Conservation (phyloP, 2,113 vertebrate genomes). For the Poeciliopsis turrubarensis region DNA sequence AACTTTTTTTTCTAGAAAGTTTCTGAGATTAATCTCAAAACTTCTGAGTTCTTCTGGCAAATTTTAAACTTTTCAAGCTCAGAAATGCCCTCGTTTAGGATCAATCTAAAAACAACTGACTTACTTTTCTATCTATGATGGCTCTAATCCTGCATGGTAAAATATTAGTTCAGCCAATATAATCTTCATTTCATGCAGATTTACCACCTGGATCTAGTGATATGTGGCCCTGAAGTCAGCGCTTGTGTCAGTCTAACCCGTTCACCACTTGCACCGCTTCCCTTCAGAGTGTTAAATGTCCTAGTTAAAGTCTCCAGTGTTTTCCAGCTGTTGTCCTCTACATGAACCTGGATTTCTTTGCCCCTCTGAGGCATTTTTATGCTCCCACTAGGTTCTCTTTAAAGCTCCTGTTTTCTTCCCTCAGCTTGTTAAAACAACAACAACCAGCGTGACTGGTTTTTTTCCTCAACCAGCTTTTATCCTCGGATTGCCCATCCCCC, state of each 20-base stretch:
- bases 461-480: constrained; percentile 3
- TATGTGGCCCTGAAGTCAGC: constrained; percentile 8
- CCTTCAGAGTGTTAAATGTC: constrained; percentile 15
- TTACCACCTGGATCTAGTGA: not conserved
- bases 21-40: too few relatives aligned
- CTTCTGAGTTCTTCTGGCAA: too few relatives aligned
- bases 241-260: constrained; percentile 16
- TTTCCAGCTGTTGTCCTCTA: constrained; percentile 42
- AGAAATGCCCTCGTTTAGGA: too few relatives aligned
- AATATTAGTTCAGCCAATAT: too few relatives aligned
- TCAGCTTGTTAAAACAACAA: constrained; percentile 21
- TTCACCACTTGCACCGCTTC: not conserved
- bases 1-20: too few relatives aligned
- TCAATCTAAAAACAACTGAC: too few relatives aligned
- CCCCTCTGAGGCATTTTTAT: constrained; percentile 12
- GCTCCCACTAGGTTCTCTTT: constrained; percentile 17
- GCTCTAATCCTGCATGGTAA: too few relatives aligned
- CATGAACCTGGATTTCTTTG: constrained; percentile 29
- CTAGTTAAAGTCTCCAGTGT: constrained; percentile 21
- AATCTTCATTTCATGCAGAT: not conserved
- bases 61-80: too few relatives aligned
- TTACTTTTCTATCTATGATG: too few relatives aligned
- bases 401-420: constrained; percentile 21
- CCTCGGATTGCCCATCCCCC: not conserved
- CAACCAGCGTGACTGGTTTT: constrained; percentile 16